These are phyloP conservation scores for Malurus melanocephalus DNA, from an alignment of 2,113 vertebrate species.

Conservation along the genomic window DNA sequence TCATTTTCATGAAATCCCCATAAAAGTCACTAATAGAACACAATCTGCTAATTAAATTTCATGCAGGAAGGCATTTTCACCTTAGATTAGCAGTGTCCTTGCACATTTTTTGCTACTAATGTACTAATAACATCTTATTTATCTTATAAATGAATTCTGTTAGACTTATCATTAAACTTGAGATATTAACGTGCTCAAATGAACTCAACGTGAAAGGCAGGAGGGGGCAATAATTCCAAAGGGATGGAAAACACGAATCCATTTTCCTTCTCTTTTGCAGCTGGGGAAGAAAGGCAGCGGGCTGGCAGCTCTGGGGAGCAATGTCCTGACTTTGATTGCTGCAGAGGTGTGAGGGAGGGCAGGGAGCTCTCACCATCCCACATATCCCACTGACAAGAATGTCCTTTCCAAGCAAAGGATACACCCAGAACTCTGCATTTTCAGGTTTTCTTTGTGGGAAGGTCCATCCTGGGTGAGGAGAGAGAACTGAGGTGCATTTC, in stretches of 20 bases:
- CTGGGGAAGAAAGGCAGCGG: not conserved
- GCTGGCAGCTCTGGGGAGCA: not conserved
- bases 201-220: constrained; percentile 19
- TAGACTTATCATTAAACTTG: constrained; percentile 73
- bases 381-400: not conserved
- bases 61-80: constrained; percentile 73
- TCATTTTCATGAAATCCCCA: constrained; percentile 75
- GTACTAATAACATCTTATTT: constrained; percentile 78
- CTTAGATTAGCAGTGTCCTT: constrained; percentile 75
- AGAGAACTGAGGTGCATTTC: not conserved
- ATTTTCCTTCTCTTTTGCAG: not conserved
- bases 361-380: not conserved
- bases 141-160: constrained; percentile 73
- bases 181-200: constrained; percentile 69
- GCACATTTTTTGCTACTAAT: constrained; percentile 68
- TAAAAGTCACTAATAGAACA: constrained; percentile 75
- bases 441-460: too few species aligned
- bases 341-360: not conserved
- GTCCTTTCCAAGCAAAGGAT: not conserved
- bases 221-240: constrained; percentile 41
- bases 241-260: not conserved
- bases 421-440: not conserved
- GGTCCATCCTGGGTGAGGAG: not conserved
- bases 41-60: constrained; percentile 81
- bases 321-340: not conserved